Base-by-base conservation (phyloP, 1,140 invertebrate genomes). In the Gonioctena quinquepunctata region DNA sequence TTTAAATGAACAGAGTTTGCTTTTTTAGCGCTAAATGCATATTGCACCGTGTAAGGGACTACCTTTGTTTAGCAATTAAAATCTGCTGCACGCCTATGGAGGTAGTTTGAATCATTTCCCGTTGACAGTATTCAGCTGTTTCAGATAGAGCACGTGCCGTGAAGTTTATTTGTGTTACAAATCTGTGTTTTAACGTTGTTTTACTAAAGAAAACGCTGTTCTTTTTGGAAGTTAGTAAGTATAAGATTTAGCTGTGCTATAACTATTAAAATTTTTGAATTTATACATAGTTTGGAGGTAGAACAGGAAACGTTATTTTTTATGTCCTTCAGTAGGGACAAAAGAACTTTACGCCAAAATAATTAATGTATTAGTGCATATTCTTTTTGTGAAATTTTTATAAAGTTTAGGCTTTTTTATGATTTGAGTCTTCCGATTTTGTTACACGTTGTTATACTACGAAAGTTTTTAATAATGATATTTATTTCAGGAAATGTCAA, bases 11-110 rank as follows among this genome's bases (percentile, higher is more conserved):
- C 8, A 18, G 21, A 54, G 21, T 42, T 54, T 54, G 50, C 16
- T 54, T 18, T 54, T 54, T 54, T 54, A 54, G 50, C 18, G 21
- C 50, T 54, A 54, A 54, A 54, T 54, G 21, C 50, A 54, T 54
- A 54, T 54, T 54, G 50, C 8, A 11, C 16, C 18, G 50, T 54
- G 50, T 54, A 22, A 54, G 8, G 50, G 50, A 54, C 21, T 19
- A 18, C 16, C 21, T 54, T 54, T 54, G 16, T 54, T 22, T 19
- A 54, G 50, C 50, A 6, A 54, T 54, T 54, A 54, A 54, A 54
- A 54, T 11, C 50, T 54, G 18, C 16, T 18, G 21, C 13, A 19
- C 50, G 21, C 50, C 50, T 54, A 22, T 54, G 50, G 50, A 54
- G 16, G 18, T 54, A 16, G 16, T 54, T 54, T 2, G 50, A 18